Percentiles rank a stretch among this genome's conserved stretches.
Conservation (phyloP, 2,113 vertebrate genomes). For the Pluvianellus socialis region DNA sequence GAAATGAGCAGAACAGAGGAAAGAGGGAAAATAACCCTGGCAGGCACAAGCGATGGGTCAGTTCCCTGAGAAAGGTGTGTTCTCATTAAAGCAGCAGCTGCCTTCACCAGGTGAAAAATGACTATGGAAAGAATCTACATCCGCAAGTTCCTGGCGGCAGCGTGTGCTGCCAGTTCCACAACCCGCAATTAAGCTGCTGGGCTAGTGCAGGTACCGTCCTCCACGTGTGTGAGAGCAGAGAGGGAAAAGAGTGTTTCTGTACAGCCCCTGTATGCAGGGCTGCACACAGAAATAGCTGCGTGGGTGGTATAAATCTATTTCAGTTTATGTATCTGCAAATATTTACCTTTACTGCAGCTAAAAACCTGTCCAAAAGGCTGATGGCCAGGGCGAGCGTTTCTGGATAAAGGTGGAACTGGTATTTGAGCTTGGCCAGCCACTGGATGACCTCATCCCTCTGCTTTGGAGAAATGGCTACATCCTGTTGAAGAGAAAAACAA, state of each 20-base stretch:
- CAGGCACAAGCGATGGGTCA: neutral
- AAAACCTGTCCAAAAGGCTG: conserved; percentile 95
- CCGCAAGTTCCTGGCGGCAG: neutral
- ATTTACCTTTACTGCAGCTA: conserved; percentile 92
- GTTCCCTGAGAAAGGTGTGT: neutral
- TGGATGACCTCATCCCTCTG: conserved; percentile 95
- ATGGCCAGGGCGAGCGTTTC: conserved; percentile 94
- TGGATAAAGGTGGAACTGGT: conserved; percentile 91
- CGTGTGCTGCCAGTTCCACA: neutral
- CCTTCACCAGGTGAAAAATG: neutral
- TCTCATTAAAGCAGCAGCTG: neutral
- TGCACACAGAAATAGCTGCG: neutral
- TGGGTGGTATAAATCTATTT: neutral
- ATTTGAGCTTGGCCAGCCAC: conserved; percentile 91
- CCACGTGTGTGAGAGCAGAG: fast-evolving
- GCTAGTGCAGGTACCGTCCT: neutral
- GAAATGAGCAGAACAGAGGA: neutral
- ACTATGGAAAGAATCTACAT: neutral
- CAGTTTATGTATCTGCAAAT: neutral
- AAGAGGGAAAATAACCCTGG: neutral
- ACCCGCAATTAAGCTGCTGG: neutral
- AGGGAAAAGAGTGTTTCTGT: fast-evolving
- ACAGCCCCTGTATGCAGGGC: too few species aligned
- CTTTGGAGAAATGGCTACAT: conserved; percentile 91
- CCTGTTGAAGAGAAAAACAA: conserved; percentile 72